Evolutionary conservation across 2,888 invertebrate genomes (phyloP).

Genomic region (Lithophane socia): DNA sequence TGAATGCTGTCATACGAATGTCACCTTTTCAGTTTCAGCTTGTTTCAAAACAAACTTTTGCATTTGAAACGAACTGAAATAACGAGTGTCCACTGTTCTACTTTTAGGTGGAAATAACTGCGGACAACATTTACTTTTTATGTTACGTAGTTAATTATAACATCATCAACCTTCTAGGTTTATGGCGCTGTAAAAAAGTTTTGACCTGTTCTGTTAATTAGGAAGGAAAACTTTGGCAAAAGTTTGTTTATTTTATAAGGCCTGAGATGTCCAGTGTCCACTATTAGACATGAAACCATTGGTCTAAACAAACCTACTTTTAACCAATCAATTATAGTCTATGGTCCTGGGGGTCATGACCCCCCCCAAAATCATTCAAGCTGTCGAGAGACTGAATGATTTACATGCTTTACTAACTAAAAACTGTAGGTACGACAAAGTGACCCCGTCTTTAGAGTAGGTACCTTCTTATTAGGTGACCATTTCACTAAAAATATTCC

Average conservation of each 20-base stretch:
- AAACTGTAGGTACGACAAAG: no score
- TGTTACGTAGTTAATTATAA: slow-evolving; percentile 9
- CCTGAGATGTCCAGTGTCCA: neutral
- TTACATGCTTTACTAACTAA: no score
- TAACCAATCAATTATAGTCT: neutral
- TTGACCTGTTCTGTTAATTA: neutral
- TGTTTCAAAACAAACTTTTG: slow-evolving; percentile 55
- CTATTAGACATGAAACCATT: neutral
- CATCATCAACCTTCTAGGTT: slow-evolving; percentile 31
- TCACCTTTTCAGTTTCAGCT: slow-evolving; percentile 36
- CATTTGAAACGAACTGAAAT: slow-evolving; percentile 47
- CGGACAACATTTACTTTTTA: slow-evolving; percentile 24
- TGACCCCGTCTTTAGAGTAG: no score
- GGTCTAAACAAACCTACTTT: neutral
- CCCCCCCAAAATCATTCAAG: no score
- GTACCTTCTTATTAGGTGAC: no score
- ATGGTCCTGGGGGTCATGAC: no score
- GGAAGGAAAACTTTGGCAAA: neutral
- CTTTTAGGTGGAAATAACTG: slow-evolving; percentile 13
- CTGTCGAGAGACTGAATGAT: no score
- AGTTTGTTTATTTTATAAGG: neutral
- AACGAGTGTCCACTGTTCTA: slow-evolving; percentile 18
- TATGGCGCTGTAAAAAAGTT: slow-evolving; percentile 37
- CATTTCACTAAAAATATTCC: no score
- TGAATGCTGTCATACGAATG: slow-evolving; percentile 36